Evolutionary conservation across 2,113 vertebrate genomes (phyloP).

Genomic region (Beaufortia kweichowensis): DNA sequence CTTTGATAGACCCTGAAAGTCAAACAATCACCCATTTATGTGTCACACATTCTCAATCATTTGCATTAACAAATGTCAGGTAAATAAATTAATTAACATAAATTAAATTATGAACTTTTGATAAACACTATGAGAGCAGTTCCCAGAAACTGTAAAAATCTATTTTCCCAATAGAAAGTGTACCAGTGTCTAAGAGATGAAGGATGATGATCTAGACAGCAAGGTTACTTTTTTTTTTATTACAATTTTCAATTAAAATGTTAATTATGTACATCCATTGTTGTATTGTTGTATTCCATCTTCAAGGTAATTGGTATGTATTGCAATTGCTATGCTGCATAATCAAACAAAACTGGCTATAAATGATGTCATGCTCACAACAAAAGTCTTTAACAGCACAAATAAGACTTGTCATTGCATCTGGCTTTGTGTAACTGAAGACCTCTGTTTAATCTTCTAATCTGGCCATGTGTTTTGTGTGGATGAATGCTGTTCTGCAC

Average conservation of each 20-base stretch:
- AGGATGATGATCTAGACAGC: neutral
- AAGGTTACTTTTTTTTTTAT: too few species aligned
- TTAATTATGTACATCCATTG: too few species aligned
- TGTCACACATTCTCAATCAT: too few species aligned
- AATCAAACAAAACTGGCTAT: neutral
- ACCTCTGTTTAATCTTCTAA: conserved; percentile 70
- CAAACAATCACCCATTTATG: neutral
- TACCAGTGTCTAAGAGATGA: neutral
- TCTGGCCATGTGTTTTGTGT: conserved; percentile 50
- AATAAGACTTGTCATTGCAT: conserved; percentile 60
- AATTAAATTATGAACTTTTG: too few species aligned
- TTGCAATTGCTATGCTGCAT: neutral
- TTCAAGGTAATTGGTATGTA: neutral
- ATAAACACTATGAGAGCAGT: too few species aligned
- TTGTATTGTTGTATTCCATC: too few species aligned
- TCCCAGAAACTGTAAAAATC: neutral
- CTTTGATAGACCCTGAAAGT: neutral
- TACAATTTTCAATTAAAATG: neutral
- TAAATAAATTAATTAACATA: too few species aligned
- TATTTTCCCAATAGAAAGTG: neutral
- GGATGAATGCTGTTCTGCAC: conserved; percentile 9
- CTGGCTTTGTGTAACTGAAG: conserved; percentile 54
- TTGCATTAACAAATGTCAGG: too few species aligned
- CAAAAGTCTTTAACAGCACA: conserved; percentile 31
- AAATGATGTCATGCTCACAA: neutral